These are phyloP conservation scores for Aphyosemion australe DNA, from an alignment of 2,113 vertebrate species.

Conservation along the genomic window DNA sequence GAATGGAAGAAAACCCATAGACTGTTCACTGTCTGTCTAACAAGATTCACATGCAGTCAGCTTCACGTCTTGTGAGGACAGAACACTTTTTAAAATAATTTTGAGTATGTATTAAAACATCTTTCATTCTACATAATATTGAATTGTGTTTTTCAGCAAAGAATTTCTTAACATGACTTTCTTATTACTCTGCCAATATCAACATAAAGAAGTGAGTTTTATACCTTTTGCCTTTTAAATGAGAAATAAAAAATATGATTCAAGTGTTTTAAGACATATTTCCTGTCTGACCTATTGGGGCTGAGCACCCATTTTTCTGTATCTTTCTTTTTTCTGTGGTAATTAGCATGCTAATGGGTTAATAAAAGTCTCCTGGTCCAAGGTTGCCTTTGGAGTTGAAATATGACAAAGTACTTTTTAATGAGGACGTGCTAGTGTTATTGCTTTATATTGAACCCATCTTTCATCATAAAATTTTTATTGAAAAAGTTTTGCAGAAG, in stretches of 20 bases:
- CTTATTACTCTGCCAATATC: not conserved
- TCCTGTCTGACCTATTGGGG: slow-evolving; percentile 17
- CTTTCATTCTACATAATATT: slow-evolving; percentile 54
- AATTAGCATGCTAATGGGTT: slow-evolving; percentile 69
- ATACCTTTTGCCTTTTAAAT: slow-evolving; percentile 12
- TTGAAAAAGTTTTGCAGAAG: slow-evolving; percentile 59
- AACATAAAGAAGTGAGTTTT: slow-evolving; percentile 29
- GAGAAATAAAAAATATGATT: slow-evolving; percentile 44
- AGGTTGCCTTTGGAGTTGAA: slow-evolving; percentile 61
- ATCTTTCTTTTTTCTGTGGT: slow-evolving; percentile 38
- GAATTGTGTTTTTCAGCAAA: slow-evolving; percentile 71
- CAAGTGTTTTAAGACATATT: slow-evolving; percentile 29
- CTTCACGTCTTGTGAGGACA: too few species aligned
- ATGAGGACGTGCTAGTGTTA: slow-evolving; percentile 62
- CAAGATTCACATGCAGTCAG: too few species aligned
- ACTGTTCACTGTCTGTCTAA: too few species aligned
- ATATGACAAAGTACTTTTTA: slow-evolving; percentile 66
- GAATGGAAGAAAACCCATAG: too few species aligned
- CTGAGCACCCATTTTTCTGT: slow-evolving; percentile 30
- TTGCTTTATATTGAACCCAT: slow-evolving; percentile 71
- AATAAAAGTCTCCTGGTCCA: slow-evolving; percentile 62
- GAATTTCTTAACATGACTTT: slow-evolving; percentile 29
- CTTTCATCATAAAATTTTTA: slow-evolving; percentile 64
- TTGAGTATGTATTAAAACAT: too few species aligned
- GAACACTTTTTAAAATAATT: too few species aligned